Conservation (phyloP, 2,113 vertebrate species). For the Spheniscus mendiculus region DNA sequence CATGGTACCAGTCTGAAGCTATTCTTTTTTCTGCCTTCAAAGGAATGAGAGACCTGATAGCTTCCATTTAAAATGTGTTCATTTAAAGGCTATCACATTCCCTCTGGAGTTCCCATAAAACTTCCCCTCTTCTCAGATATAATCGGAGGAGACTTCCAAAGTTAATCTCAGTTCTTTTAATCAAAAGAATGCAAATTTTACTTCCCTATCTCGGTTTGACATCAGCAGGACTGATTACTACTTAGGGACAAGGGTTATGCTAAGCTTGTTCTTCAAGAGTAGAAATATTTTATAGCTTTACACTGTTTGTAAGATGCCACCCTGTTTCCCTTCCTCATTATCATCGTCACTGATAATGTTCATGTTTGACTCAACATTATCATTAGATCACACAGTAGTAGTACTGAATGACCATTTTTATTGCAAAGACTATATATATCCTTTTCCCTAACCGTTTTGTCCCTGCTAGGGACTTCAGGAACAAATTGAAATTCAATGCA, state of each 20-base stretch:
- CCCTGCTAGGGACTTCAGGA: not conserved
- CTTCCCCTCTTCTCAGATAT: not conserved
- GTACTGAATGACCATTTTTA: not conserved
- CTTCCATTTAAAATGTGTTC: not conserved
- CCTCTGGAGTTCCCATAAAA: not conserved
- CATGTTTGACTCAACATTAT: not conserved
- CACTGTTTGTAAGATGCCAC: not conserved
- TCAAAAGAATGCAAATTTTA: conserved; percentile 50
- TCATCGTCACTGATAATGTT: not conserved
- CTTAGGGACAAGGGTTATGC: not conserved
- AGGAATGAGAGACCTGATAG: not conserved
- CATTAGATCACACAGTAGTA: not conserved
- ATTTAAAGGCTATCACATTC: not conserved
- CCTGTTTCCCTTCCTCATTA: not conserved
- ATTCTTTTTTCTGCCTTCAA: not conserved
- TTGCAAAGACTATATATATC: not conserved
- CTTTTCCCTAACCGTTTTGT: not conserved
- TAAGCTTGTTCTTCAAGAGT: not conserved
- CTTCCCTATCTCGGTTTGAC: conserved; percentile 3
- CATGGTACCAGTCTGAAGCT: not conserved
- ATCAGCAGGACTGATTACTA: conserved; percentile 22
- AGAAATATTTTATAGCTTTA: not conserved
- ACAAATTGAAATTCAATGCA: not conserved
- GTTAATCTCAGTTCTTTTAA: conserved; percentile 26
- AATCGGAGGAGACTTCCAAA: not conserved